A percentile compares a stretch with the other conserved stretches of the same genome.
phyloP scores from a whole-genome alignment of 2,888 invertebrate species.

The Stenichneumon culpator region DNA sequence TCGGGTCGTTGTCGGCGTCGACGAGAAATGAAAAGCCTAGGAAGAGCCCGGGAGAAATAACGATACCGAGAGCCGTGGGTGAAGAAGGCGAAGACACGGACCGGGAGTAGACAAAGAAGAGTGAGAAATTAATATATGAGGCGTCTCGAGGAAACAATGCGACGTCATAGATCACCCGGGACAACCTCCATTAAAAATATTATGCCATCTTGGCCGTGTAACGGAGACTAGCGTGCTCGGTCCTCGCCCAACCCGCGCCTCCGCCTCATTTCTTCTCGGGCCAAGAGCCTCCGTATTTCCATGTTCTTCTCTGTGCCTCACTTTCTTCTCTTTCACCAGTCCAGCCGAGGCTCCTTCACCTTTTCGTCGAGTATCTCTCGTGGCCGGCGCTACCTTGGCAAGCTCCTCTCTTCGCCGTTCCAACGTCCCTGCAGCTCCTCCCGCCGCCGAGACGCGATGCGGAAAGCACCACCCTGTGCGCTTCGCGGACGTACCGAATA shows the following conservation, averaged over 20 bases:
- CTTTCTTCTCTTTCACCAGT: conserved; percentile 54
- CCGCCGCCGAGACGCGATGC: conserved; percentile 20
- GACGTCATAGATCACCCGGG: conserved; percentile 83
- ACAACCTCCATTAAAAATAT: conserved; percentile 85
- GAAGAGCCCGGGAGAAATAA: neutral
- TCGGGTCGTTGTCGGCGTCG: neutral
- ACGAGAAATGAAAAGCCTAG: neutral
- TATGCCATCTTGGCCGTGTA: conserved; percentile 82
- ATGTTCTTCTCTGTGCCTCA: conserved; percentile 5
- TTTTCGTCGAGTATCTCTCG: conserved; percentile 54
- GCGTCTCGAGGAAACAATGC: conserved; percentile 83
- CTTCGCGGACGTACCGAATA: conserved; percentile 80
- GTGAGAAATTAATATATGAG: conserved; percentile 81
- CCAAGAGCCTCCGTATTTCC: conserved; percentile 46
- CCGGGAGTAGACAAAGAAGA: conserved; percentile 61
- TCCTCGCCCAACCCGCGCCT: conserved; percentile 62
- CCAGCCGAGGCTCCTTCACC: conserved; percentile 42
- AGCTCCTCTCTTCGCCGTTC: conserved; percentile 52
- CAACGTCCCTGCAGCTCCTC: conserved; percentile 46
- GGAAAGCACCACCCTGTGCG: conserved; percentile 63
- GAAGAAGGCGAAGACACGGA: conserved; percentile 6
- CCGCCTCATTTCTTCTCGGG: conserved; percentile 61
- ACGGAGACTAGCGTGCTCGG: conserved; percentile 60
- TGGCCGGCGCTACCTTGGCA: conserved; percentile 48
- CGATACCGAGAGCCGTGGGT: neutral